Base-by-base conservation (phyloP, 2,888 invertebrate genomes). In the Ormyrus nitidulus region DNA sequence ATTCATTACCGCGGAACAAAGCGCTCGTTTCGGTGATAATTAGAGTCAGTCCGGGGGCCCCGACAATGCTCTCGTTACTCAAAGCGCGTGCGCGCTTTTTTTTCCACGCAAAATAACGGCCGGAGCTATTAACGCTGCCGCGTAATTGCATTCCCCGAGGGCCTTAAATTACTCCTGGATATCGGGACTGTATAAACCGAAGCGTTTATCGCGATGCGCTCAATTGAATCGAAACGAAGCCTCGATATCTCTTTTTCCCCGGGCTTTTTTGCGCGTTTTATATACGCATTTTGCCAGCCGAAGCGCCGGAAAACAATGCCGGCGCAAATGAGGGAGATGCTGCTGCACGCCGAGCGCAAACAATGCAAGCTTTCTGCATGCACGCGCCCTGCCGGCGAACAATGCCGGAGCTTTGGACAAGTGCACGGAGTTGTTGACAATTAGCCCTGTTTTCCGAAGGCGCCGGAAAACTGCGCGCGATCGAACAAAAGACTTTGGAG, bases 71-170 rank as follows among this genome's bases (percentile, higher is more conserved):
- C 34, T 34, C 34, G 34, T 34, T 34, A 34, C 34, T 34, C 34
- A 34, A 2, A 2, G 34, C 34, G 34, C 34, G 34, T 34, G 34
- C 34, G 34, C 34, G 34, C 34, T 34, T 34, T 34, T 34, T 34
- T 34, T 34, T 34, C 34, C 9, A 7, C 9, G 10, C 11, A 54
- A 48, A 69, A 61, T 58, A 68, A 69, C 46, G 68, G 44, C 61
- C 68, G 34, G 19, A 61, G 61, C 68, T 61, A 48, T 76, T 69
- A 61, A 53, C 53, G 61, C 44, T 59, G 51, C 44, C 74, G 54
- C 68, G 34, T 62, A 76, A 76, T 69, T 76, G 54, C 68, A 62
- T 64, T 76, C 49, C 13, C 10, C 69, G 13, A 13, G 54, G 19
- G 75, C 61, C 61, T 68, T 49, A 46, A 76, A 75, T 75, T 59